Evolutionary conservation across 2,113 vertebrate species (phyloP).

Genomic region (Chionomys nivalis): DNA sequence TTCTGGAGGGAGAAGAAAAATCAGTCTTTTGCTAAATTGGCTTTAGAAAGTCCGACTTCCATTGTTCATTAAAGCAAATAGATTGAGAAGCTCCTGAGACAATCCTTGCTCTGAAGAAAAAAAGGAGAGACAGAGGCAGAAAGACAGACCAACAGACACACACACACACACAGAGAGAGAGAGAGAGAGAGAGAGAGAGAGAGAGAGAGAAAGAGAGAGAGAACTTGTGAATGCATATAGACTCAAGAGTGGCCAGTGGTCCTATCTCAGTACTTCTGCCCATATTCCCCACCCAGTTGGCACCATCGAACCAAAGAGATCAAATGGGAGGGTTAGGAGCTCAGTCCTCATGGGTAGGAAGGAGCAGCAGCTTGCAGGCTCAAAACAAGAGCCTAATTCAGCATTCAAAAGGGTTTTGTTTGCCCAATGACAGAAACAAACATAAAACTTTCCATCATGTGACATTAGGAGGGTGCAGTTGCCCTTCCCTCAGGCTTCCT

Average conservation of each 20-base stretch:
- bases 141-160: background rate
- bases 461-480: slow-evolving; percentile 50
- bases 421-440: slow-evolving; percentile 80
- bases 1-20: slow-evolving; percentile 66
- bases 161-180: background rate
- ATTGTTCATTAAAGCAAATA: slow-evolving; percentile 60
- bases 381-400: slow-evolving; percentile 77
- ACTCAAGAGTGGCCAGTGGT: background rate
- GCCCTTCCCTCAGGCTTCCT: slow-evolving; percentile 69
- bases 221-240: background rate
- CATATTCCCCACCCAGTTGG: slow-evolving; percentile 40
- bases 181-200: background rate
- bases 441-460: slow-evolving; percentile 78
- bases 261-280: background rate
- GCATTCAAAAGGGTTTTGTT: slow-evolving; percentile 79
- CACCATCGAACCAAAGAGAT: slow-evolving; percentile 37
- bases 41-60: slow-evolving; percentile 56
- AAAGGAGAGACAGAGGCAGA: background rate
- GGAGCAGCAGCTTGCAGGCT: slow-evolving; percentile 55
- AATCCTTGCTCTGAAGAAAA: background rate
- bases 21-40: slow-evolving; percentile 63
- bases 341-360: slow-evolving; percentile 30
- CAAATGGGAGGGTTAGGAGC: background rate
- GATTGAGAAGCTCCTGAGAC: background rate
- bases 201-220: background rate